Conservation (phyloP, 2,797 vertebrate genomes). For the Falco peregrinus region DNA sequence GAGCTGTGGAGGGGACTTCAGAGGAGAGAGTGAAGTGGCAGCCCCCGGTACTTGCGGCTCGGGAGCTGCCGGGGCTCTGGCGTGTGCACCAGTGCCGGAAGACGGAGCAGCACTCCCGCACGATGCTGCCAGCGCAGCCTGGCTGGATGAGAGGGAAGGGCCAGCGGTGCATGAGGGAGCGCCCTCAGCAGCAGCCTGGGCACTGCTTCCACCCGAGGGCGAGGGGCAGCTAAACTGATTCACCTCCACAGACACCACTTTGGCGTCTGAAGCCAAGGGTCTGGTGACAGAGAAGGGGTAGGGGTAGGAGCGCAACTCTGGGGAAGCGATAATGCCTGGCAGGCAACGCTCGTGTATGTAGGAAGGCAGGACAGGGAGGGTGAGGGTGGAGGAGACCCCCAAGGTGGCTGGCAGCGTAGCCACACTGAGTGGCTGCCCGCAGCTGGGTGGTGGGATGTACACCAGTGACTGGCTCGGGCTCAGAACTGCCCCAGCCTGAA, state of each 20-base stretch:
- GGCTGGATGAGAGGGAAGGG: constrained; percentile 79
- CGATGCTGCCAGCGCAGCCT: constrained; percentile 71
- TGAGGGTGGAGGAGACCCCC: constrained; percentile 89
- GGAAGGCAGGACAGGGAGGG: constrained; percentile 83
- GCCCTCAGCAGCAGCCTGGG: constrained; percentile 77
- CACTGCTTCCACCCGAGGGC: constrained; percentile 73
- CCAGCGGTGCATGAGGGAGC: constrained; percentile 77
- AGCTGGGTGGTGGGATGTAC: constrained; percentile 89
- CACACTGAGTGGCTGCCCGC: constrained; percentile 90
- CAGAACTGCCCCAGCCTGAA: constrained; percentile 89
- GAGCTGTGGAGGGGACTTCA: constrained; percentile 82
- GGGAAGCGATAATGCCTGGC: constrained; percentile 81
- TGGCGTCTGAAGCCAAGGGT: constrained; percentile 84
- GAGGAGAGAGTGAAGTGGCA: constrained; percentile 82
- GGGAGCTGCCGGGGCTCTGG: constrained; percentile 81
- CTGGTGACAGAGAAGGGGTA: constrained; percentile 88
- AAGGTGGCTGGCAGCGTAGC: constrained; percentile 90
- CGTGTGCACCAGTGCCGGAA: constrained; percentile 60
- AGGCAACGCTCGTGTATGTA: constrained; percentile 88
- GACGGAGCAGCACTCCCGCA: constrained; percentile 75
- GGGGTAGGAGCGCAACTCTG: constrained; percentile 87
- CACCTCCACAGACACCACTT: constrained; percentile 80
- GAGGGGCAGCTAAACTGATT: constrained; percentile 84
- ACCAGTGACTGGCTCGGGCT: constrained; percentile 91
- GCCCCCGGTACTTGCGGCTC: constrained; percentile 85